Evolutionary conservation across 2,888 invertebrate genomes (phyloP), one percentile per base, ranked within the genome.

Genomic region (Quadriops clusia): DNA sequence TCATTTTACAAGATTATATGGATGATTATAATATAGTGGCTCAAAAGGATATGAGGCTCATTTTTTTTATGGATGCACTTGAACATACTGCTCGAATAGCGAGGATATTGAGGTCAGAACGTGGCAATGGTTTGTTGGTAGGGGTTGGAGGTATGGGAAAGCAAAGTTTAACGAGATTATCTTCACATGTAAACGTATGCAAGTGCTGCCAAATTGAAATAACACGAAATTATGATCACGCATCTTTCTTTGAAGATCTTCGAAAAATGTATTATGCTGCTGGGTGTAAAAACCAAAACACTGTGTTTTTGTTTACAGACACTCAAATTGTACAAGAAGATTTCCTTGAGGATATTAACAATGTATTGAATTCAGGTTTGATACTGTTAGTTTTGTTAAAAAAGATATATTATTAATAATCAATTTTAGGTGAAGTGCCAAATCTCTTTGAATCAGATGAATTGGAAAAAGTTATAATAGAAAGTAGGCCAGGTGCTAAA

Each of bases 301-400:
- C 81, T 0, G 85, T 86, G 0, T 90, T 91, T 53, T 68, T 91
- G 1, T 81, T 91, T 54, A 83, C 86, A 3, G 91, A 91, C 53
- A 86, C 85, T 1, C 89, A 90, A 63, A 89, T 91, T 44, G 79
- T 86, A 1, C 75, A 80, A 34, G 90, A 91, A 53, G 89, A 85
- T 52, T 91, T 91, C 54, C 63, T 91, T 1, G 90, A 91, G 55
- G 90, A 91, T 47, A 82, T 91, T 27, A 91, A 90, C 53, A 90
- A 90, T 49, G 82, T 90, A 52, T 65, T 91, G 1, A 91, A 90
- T 58, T 87, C 90, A 6, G 90, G 84, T 69, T 49, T 28, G 15
- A 27, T 23, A 27, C 24, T 20, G n/a, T 11, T 24, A 16, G 16
- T 17, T 31, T 23, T 25, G 13, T 8, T 20, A 6, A n/a, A 5